Percentiles rank a stretch among this genome's conserved stretches.
These are phyloP conservation scores for Sesamia nonagrioides DNA, from an alignment of 1,140 invertebrate species.

Conservation along the genomic window DNA sequence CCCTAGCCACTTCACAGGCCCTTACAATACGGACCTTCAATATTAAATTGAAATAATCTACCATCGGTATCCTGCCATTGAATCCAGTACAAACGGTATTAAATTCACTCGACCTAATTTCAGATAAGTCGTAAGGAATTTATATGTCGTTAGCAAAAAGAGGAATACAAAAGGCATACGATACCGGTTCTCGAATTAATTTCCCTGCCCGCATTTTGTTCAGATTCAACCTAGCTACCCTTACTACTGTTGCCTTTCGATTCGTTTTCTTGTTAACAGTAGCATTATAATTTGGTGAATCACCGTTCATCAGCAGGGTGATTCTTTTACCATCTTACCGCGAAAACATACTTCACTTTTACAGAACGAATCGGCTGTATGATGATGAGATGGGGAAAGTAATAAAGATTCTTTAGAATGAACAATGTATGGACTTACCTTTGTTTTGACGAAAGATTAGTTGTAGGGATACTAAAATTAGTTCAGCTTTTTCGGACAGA, in stretches of 20 bases:
- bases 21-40: constrained; percentile 39
- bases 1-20: constrained; percentile 38
- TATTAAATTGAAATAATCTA: constrained; percentile 53
- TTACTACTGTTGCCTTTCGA: constrained; percentile 36
- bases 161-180: constrained; percentile 56
- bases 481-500: too few species aligned
- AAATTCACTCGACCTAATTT: constrained; percentile 52
- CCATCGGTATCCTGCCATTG: constrained; percentile 35
- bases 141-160: constrained; percentile 64
- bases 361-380: too few species aligned
- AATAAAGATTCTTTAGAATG: too few species aligned
- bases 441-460: too few species aligned
- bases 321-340: too few species aligned
- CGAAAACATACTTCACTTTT: too few species aligned
- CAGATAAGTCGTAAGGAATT: constrained; percentile 58
- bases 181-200: constrained; percentile 57
- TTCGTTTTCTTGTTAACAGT: background rate
- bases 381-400: too few species aligned
- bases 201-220: constrained; percentile 58
- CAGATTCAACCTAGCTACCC: constrained; percentile 51
- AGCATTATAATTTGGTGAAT: constrained; percentile 11
- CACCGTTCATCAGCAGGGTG: background rate
- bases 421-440: too few species aligned
- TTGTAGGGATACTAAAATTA: too few species aligned
- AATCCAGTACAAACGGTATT: constrained; percentile 38